phyloP scores from a whole-genome alignment of 2,888 invertebrate species.

The Leptodirus hochenwartii region DNA sequence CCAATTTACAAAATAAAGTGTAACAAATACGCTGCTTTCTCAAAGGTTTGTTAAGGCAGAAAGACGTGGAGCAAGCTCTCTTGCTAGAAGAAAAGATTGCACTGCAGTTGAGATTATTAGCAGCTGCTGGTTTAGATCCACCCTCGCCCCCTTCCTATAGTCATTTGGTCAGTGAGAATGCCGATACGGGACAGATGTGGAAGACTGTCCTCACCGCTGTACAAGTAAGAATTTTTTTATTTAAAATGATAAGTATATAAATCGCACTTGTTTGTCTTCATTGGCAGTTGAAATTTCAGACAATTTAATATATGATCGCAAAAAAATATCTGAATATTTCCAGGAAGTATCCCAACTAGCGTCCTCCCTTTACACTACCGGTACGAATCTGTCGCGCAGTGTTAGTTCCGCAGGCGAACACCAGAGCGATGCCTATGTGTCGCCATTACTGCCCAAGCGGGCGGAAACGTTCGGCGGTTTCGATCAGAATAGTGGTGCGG shows the following conservation, averaged over 20 bases:
- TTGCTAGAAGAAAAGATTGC: slow-evolving; percentile 80
- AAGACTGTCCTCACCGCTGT: slow-evolving; percentile 64
- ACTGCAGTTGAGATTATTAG: slow-evolving; percentile 58
- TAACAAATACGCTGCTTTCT: too few species aligned
- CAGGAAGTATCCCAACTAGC: slow-evolving; percentile 62
- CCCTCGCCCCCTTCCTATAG: slow-evolving; percentile 50
- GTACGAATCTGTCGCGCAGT: slow-evolving; percentile 70
- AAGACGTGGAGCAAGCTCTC: slow-evolving; percentile 73
- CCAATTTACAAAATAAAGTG: too few species aligned
- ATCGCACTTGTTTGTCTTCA: too few species aligned
- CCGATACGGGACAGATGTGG: slow-evolving; percentile 63
- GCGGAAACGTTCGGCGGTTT: slow-evolving; percentile 96
- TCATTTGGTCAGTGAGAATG: slow-evolving; percentile 55
- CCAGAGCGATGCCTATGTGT: slow-evolving; percentile 69
- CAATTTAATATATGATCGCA: too few species aligned
- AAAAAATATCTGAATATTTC: too few species aligned
- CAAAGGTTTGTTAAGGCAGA: slow-evolving; percentile 71
- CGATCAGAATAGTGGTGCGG: slow-evolving; percentile 39
- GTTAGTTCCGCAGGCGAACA: slow-evolving; percentile 89
- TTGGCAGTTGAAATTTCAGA: too few species aligned
- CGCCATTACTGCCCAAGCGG: slow-evolving; percentile 73
- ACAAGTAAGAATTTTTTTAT: slow-evolving; percentile 42
- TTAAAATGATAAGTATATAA: slow-evolving; percentile 1
- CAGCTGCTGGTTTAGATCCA: slow-evolving; percentile 46
- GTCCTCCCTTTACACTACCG: slow-evolving; percentile 50